A percentile compares a stretch with the other conserved stretches of the same genome.
Conservation (phyloP, 1,140 invertebrate genomes). For the Drosophila kanapiae region DNA sequence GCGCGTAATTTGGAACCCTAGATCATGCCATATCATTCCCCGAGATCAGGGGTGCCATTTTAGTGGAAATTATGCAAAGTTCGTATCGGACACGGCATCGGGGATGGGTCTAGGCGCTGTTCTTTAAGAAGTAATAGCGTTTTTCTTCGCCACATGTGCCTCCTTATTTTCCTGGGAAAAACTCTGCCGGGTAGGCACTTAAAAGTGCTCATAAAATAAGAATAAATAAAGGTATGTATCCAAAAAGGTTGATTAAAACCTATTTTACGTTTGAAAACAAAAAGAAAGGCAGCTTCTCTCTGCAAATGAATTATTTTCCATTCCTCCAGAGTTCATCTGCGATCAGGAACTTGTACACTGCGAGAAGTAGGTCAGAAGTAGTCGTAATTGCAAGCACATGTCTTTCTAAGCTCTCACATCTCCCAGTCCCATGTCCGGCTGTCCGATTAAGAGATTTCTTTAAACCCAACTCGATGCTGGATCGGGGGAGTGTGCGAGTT, state of each 20-base stretch:
- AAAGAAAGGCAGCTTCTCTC: background rate
- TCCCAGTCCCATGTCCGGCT: conserved; percentile 24
- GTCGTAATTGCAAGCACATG: conserved; percentile 38
- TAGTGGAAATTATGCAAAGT: conserved; percentile 66
- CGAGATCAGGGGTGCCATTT: conserved; percentile 17
- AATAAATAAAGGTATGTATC: background rate
- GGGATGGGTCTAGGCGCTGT: conserved; percentile 2
- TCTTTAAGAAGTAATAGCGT: conserved; percentile 8
- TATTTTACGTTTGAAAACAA: background rate
- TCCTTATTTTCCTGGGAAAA: conserved; percentile 35
- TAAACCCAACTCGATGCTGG: background rate
- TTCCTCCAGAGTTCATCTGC: conserved; percentile 11
- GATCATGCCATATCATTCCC: conserved; percentile 38
- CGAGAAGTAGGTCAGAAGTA: conserved; percentile 60
- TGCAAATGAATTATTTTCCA: conserved; percentile 16
- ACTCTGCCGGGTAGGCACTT: background rate
- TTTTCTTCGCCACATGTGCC: conserved; percentile 18
- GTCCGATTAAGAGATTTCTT: conserved; percentile 71
- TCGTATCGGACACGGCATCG: conserved; percentile 2
- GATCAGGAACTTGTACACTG: conserved; percentile 18
- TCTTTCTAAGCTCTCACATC: conserved; percentile 24
- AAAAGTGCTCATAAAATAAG: background rate
- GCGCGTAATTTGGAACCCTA: conserved; percentile 58
- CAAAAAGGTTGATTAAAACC: background rate
- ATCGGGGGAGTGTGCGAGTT: conserved; percentile 13